Evolutionary conservation across 2,888 invertebrate species (phyloP), one percentile per base, ranked within the genome.

Genomic region (Drosophila anomelani): DNA sequence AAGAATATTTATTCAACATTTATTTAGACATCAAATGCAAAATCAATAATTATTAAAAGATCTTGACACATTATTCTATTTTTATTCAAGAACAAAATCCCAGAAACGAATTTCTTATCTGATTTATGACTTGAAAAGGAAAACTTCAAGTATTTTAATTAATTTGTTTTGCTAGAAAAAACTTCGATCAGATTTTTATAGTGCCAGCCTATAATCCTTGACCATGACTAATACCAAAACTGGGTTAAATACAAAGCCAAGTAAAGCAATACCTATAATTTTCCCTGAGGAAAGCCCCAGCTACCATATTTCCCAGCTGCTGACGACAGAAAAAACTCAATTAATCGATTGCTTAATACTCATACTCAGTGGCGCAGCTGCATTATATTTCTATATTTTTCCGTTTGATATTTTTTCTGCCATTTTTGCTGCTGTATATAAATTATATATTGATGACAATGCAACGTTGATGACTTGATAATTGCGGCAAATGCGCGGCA

Each of bases 391-490:
- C 70, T 56, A 55, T 56, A 68, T 68, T 69, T 54, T 70, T 43
- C 23, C 56, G 20, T 26, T 26, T 26, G 0, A 26, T 53, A 23
- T 34, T 58, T 67, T 78, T 66, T 20, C 47, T n/a, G n/a, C 13
- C 58, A n/a, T 51, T 64, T 63, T 47, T 43, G 44, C 44, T 39
- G 61, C 72, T 26, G 51, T 51, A 56, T 71, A 86, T 78, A 88
- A 84, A 84, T 86, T 88, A 86, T 81, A 78, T 75, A 78, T 89
- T 83, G 78, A 89, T 86, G 90, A 88, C 79, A 82, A 77, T 79
- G 80, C 86, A 78, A 76, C 76, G 86, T 88, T 89, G 88, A 89
- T 89, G 86, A 89, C 86, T 86, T 80, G 90, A 89, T 89, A 89
- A 89, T 89, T 90, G 82, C 79, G 74, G 77, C 81, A 84, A 86